Evolutionary conservation across 1,140 invertebrate genomes (phyloP), one percentile per base, ranked within the genome.

Genomic region (Cydia amplana): DNA sequence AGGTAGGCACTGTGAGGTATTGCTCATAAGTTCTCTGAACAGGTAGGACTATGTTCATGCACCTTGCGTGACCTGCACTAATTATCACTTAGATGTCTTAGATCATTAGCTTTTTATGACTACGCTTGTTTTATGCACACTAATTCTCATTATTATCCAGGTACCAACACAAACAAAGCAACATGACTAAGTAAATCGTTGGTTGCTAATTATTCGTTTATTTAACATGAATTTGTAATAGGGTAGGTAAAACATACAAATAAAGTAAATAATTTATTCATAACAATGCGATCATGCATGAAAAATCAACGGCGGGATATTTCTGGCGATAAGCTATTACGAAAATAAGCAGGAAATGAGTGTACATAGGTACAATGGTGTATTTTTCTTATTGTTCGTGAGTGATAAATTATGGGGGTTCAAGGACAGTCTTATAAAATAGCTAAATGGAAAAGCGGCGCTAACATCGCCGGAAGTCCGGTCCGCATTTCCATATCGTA

Each of bases 401-500:
- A 70, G 65, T 70, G 28, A 70, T 36, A 70, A 70, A 70, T 70
- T 70, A 43, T 16, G 36, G 65, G 65, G 18, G 65, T 70, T 70
- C 65, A 70, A 70, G 65, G 65, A 36, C 65, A 18, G 32, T 3
- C 65, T 70, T 20, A 70, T 70, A 70, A 70, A 70, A 70, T 70
- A 60, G 7, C 51, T 60, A 70, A 70, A 70, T 70, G 65, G 36
- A 36, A 70, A 70, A 70, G 65, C 65, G 32, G 10, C 65, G 65
- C 32, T 70, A 40, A 83, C 83, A 80, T 80, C 74, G 79, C 79
- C 86, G 86, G 83, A 86, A 55, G 78, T 90, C 88, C 87, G 88
- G 78, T 79, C 80, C 81, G 82, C 80, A 82, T 85, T 87, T 81
- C 83, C 86, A 85, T 83, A 81, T 83, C 80, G 80, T 83, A 77